phyloP scores from a whole-genome alignment of 2,888 invertebrate genomes.

The Prosopocoilus inquinatus region DNA sequence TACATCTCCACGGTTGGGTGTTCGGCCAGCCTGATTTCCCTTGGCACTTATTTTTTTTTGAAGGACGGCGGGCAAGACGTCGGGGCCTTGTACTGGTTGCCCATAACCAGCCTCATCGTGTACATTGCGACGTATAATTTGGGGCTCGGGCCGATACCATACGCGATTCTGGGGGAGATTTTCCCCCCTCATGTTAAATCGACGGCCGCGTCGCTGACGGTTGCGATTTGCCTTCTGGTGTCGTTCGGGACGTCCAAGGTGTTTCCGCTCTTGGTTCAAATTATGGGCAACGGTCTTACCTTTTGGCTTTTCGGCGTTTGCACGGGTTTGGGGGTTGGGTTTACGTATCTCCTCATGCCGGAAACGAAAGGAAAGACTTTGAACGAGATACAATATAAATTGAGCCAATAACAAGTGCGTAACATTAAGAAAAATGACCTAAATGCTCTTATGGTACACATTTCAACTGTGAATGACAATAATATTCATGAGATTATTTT shows the following conservation, averaged over 20 bases:
- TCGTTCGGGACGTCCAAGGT: constrained; percentile 72
- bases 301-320: constrained; percentile 70
- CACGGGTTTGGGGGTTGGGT: constrained; percentile 64
- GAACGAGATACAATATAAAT: constrained; percentile 12
- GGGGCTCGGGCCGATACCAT: constrained; percentile 72
- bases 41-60: constrained; percentile 62
- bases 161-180: constrained; percentile 78
- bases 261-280: constrained; percentile 57
- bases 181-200: constrained; percentile 75
- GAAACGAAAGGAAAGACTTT: constrained; percentile 25
- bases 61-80: constrained; percentile 47
- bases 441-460: too few relatives aligned
- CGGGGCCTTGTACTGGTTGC: constrained; percentile 59
- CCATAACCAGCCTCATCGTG: constrained; percentile 65
- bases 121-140: constrained; percentile 73
- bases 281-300: constrained; percentile 61
- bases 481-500: too few relatives aligned
- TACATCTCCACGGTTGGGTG: constrained; percentile 67
- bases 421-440: background rate
- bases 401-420: background rate
- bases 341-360: constrained; percentile 50
- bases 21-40: constrained; percentile 58
- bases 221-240: constrained; percentile 70
- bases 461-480: too few relatives aligned
- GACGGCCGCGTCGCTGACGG: constrained; percentile 68